phyloP scores from a whole-genome alignment of 2,797 vertebrate genomes.

The Scyliorhinus canicula region DNA sequence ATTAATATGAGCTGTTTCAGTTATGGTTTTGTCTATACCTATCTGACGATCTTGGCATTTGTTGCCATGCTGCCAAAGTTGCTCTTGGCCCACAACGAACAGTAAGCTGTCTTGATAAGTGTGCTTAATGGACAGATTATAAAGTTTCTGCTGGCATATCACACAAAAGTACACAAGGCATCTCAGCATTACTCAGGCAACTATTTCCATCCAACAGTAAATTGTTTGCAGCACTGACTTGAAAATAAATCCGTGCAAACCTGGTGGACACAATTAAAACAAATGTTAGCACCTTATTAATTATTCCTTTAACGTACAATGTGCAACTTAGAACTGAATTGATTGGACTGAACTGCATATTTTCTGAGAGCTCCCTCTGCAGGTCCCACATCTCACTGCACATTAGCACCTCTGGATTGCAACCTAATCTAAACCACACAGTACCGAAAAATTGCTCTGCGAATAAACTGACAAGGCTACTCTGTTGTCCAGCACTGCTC shows the following conservation, averaged over 20 bases:
- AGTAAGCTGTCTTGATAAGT: neutral
- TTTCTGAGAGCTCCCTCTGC: neutral
- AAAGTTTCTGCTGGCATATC: neutral
- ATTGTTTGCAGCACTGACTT: neutral
- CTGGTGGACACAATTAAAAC: neutral
- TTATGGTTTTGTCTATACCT: neutral
- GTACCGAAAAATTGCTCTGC: neutral
- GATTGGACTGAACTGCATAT: neutral
- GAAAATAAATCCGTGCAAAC: neutral
- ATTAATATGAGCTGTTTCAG: conserved; percentile 7
- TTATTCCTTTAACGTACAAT: neutral
- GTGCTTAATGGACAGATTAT: neutral
- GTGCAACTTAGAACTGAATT: neutral
- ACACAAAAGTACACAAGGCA: neutral
- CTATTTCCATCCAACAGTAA: neutral
- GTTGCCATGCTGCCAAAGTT: neutral
- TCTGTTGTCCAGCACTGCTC: too few species aligned
- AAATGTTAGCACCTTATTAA: neutral
- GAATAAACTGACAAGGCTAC: neutral
- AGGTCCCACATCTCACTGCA: too few species aligned
- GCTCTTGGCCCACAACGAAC: neutral
- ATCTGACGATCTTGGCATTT: neutral
- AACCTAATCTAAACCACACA: neutral
- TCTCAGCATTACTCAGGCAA: neutral
- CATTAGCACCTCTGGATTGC: neutral